These are phyloP conservation scores for Schizopygopsis malacanthus DNA, from an alignment of 2,797 vertebrate genomes.

Conservation along the genomic window DNA sequence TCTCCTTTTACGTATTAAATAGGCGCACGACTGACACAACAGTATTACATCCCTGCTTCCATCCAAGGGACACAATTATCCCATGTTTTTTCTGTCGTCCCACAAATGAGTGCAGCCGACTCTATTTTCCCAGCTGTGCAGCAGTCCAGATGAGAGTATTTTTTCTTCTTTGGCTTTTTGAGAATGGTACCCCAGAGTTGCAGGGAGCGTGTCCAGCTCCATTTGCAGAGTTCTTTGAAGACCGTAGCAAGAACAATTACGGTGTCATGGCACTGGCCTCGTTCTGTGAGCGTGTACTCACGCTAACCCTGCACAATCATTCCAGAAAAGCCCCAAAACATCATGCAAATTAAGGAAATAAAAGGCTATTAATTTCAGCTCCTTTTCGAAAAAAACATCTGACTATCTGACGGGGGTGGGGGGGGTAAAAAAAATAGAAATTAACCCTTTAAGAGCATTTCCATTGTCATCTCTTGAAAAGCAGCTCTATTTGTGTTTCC, in stretches of 20 bases:
- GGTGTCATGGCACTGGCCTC: slow-evolving; percentile 56
- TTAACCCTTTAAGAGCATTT: background rate
- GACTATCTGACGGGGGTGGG: background rate
- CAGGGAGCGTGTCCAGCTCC: slow-evolving; percentile 76
- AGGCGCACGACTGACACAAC: slow-evolving; percentile 12
- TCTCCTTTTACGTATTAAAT: slow-evolving; percentile 34
- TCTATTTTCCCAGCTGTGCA: slow-evolving; percentile 78
- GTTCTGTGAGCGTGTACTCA: slow-evolving; percentile 46
- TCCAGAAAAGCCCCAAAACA: slow-evolving; percentile 25
- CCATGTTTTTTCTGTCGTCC: slow-evolving; percentile 44
- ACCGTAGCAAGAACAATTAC: slow-evolving; percentile 68
- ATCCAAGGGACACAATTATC: slow-evolving; percentile 49
- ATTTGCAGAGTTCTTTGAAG: slow-evolving; percentile 77
- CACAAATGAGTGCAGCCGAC: slow-evolving; percentile 54
- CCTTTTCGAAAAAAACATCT: slow-evolving; percentile 1
- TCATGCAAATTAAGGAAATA: slow-evolving; percentile 18
- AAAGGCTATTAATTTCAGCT: slow-evolving; percentile 18
- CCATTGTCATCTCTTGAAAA: background rate
- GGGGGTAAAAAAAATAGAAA: background rate
- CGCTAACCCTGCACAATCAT: slow-evolving; percentile 23
- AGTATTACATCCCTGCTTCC: slow-evolving; percentile 21
- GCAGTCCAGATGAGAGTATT: slow-evolving; percentile 68
- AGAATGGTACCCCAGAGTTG: slow-evolving; percentile 71
- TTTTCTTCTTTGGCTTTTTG: slow-evolving; percentile 61
- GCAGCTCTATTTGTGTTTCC: background rate